phyloP scores from a whole-genome alignment of 2,888 invertebrate genomes.

The Mycogona germanica region DNA sequence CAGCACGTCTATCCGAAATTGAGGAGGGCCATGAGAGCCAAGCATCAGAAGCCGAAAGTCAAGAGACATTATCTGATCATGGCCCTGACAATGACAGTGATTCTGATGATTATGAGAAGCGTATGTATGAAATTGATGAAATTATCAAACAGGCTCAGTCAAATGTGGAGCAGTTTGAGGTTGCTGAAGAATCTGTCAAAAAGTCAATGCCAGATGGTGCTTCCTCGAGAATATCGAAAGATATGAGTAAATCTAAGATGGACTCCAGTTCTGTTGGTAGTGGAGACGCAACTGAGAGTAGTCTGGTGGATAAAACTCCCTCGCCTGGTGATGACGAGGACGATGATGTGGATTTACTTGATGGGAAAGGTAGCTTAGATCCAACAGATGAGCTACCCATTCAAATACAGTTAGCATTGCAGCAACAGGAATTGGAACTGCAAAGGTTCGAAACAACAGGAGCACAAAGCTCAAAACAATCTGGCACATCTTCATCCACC shows the following conservation, averaged over 20 bases:
- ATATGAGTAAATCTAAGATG: conserved; percentile 18
- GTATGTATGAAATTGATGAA: conserved; percentile 55
- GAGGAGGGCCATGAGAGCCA: conserved; percentile 37
- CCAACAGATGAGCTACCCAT: too few species aligned
- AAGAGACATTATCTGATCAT: conserved; percentile 44
- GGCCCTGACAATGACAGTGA: conserved; percentile 28
- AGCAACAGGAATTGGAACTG: too few species aligned
- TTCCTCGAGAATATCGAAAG: conserved; percentile 19
- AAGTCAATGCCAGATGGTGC: conserved; percentile 17
- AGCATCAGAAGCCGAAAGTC: conserved; percentile 44
- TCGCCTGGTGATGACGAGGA: conserved; percentile 20
- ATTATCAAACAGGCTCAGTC: conserved; percentile 52
- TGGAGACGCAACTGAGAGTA: conserved; percentile 32
- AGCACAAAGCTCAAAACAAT: too few species aligned
- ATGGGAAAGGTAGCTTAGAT: background rate
- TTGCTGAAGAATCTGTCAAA: background rate
- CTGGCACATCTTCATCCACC: too few species aligned
- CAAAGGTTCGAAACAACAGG: too few species aligned
- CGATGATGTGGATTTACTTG: background rate
- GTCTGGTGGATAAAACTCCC: conserved; percentile 37
- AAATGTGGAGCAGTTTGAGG: conserved; percentile 47
- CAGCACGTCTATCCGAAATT: conserved; percentile 49
- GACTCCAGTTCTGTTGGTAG: conserved; percentile 18
- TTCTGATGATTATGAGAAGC: conserved; percentile 46
- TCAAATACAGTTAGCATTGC: too few species aligned